Evolutionary conservation across 2,113 vertebrate species (phyloP).

Genomic region (human): DNA sequence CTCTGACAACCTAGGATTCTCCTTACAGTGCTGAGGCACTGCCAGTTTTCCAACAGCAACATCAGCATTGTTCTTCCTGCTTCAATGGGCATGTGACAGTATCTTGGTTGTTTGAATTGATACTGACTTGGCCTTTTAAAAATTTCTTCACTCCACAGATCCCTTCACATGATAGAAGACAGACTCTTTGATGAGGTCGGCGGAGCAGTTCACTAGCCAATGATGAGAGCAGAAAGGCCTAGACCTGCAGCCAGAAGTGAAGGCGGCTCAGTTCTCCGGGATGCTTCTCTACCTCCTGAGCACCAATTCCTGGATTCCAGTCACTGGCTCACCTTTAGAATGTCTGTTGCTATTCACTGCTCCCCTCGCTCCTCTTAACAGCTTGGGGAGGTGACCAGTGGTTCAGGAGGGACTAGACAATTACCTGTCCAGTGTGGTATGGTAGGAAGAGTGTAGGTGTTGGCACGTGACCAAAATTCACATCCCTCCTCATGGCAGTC

Average conservation of each 20-base stretch:
- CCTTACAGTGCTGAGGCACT: neutral
- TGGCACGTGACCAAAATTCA: neutral
- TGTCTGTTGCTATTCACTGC: neutral
- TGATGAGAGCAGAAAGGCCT: neutral
- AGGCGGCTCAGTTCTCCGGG: neutral
- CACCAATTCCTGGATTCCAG: neutral
- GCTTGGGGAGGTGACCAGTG: neutral
- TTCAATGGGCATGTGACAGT: neutral
- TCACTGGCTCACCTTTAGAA: neutral
- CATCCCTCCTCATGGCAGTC: neutral
- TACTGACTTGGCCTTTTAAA: neutral
- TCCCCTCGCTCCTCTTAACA: neutral
- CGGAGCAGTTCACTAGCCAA: neutral
- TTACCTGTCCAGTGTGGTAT: neutral
- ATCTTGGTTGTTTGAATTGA: neutral
- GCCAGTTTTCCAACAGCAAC: neutral
- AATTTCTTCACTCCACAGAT: conserved; percentile 28
- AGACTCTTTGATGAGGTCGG: neutral
- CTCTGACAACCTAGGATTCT: neutral
- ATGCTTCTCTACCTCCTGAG: neutral
- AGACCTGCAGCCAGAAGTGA: neutral
- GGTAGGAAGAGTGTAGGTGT: neutral
- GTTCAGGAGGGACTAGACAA: neutral
- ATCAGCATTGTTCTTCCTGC: neutral
- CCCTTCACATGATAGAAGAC: neutral